phyloP scores from a whole-genome alignment of 2,888 invertebrate species.

The Girardia tigrina region DNA sequence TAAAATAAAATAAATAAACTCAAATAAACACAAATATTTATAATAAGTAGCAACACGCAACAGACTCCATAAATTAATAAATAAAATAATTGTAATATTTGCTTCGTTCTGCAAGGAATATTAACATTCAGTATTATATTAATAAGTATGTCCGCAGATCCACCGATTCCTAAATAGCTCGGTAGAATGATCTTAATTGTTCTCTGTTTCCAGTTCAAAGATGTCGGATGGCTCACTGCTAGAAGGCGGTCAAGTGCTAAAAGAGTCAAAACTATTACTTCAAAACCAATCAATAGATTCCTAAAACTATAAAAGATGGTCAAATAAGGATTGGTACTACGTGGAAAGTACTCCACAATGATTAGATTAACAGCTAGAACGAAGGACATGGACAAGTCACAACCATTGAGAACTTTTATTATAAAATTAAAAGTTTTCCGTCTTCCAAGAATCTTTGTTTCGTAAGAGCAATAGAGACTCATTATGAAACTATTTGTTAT shows the following conservation, averaged over 20 bases:
- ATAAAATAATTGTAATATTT: background rate
- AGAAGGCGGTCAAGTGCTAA: background rate
- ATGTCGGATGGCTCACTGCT: background rate
- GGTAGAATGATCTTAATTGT: background rate
- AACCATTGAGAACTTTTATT: no score
- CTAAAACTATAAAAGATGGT: background rate
- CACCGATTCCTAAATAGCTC: background rate
- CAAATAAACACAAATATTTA: background rate
- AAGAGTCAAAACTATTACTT: background rate
- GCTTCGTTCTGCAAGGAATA: background rate
- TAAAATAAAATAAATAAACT: slow-evolving; percentile 1
- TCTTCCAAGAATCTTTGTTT: no score
- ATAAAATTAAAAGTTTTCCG: no score
- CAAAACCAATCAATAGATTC: background rate
- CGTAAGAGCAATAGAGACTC: no score
- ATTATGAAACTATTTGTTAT: no score
- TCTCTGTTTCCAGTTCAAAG: background rate
- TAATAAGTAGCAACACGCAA: background rate
- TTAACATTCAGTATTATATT: background rate
- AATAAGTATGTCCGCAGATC: background rate
- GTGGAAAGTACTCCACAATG: no score
- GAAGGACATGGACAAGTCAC: no score
- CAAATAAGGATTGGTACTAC: background rate
- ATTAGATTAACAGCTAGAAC: no score
- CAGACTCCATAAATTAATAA: slow-evolving; percentile 14